phyloP scores from a whole-genome alignment of 2,797 vertebrate genomes.

The Poeciliopsis gracilis region DNA sequence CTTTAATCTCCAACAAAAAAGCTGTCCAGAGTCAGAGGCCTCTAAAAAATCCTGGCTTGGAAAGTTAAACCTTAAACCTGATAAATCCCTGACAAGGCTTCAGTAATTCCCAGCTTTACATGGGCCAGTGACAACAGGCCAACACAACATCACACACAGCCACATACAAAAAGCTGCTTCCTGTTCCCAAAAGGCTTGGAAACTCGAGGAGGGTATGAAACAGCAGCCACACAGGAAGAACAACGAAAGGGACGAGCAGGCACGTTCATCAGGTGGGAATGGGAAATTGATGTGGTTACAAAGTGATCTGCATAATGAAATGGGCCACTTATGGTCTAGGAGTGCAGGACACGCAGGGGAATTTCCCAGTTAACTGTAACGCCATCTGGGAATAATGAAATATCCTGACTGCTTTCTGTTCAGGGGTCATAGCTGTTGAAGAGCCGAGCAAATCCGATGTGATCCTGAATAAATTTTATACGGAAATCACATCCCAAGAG shows the following conservation, averaged over 20 bases:
- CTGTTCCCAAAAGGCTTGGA: conserved; percentile 68
- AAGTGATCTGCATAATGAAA: conserved; percentile 18
- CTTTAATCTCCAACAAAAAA: conserved; percentile 27
- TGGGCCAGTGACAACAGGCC: conserved; percentile 69
- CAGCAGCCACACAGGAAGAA: conserved; percentile 44
- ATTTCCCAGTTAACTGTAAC: background rate
- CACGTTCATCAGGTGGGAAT: conserved; percentile 34
- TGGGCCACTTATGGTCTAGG: background rate
- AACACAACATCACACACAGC: conserved; percentile 47
- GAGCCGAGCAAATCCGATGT: background rate
- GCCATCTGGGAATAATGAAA: background rate
- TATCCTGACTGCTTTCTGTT: background rate
- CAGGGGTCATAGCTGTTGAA: background rate
- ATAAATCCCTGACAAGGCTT: conserved; percentile 63
- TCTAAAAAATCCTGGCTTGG: conserved; percentile 68
- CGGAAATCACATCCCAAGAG: background rate
- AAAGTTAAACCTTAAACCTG: conserved; percentile 78
- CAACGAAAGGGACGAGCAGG: conserved; percentile 84
- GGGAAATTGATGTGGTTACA: conserved; percentile 20
- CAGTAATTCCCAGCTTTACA: conserved; percentile 74
- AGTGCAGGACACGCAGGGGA: background rate
- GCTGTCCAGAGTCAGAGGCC: conserved; percentile 62
- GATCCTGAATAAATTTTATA: background rate
- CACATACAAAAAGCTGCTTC: conserved; percentile 54
- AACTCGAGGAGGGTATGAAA: conserved; percentile 63